These are phyloP conservation scores for Yoshiicerus persimilis DNA, from an alignment of 1,140 invertebrate species.

Conservation along the genomic window DNA sequence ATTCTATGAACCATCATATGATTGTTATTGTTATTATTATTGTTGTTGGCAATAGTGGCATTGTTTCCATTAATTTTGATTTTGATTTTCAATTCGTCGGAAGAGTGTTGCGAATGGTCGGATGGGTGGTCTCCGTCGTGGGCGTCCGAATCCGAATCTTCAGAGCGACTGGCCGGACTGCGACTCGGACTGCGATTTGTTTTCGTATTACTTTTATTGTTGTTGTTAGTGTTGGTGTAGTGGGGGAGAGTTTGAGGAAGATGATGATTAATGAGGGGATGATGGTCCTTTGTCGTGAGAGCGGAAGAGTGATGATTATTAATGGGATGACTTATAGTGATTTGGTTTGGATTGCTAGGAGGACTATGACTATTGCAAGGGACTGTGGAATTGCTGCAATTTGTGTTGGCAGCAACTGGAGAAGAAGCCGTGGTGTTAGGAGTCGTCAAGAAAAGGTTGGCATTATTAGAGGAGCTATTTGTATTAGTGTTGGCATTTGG, in stretches of 20 bases:
- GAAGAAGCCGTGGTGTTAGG: background rate
- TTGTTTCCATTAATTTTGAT: background rate
- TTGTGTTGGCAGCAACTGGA: background rate
- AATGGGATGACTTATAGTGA: background rate
- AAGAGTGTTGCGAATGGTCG: background rate
- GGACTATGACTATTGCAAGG: background rate
- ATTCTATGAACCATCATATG: background rate
- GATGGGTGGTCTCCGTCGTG: background rate
- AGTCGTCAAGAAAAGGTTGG: background rate
- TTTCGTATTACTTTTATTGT: background rate
- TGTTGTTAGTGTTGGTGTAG: background rate
- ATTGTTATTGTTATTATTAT: constrained; percentile 19
- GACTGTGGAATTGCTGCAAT: background rate
- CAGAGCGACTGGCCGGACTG: background rate
- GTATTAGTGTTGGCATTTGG: background rate
- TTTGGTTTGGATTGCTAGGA: background rate
- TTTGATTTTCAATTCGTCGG: constrained; percentile 13
- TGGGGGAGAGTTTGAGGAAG: background rate
- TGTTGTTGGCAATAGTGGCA: constrained; percentile 2
- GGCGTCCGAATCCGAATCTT: background rate
- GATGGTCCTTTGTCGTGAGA: background rate
- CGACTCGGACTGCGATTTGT: background rate
- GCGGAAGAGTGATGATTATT: constrained; percentile 25
- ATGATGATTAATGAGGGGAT: constrained; percentile 27
- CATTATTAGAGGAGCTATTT: background rate